phyloP scores from a whole-genome alignment of 2,113 vertebrate species.

The Cromileptes altivelis region DNA sequence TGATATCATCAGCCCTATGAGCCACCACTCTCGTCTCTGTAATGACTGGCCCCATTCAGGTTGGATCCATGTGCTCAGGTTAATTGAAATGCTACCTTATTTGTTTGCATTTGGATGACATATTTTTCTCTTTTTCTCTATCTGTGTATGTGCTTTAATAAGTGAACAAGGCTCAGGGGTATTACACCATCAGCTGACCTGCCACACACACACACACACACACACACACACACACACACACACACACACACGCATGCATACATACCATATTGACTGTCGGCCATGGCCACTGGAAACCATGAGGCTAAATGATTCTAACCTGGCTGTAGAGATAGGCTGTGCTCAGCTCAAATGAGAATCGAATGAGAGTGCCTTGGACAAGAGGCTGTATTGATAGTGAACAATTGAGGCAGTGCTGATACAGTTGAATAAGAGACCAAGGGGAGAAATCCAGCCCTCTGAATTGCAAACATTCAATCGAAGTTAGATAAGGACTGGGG shows the following conservation, averaged over 20 bases:
- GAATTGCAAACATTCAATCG: slow-evolving; percentile 22
- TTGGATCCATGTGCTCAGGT: slow-evolving; percentile 22
- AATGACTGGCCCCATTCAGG: slow-evolving; percentile 60
- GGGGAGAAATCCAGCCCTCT: slow-evolving; percentile 21
- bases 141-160: slow-evolving; percentile 34
- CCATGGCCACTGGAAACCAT: slow-evolving; percentile 36
- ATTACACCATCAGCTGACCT: slow-evolving; percentile 20
- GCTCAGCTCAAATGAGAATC: slow-evolving; percentile 29
- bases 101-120: slow-evolving; percentile 28
- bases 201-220: slow-evolving; percentile 11
- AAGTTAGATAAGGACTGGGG: slow-evolving; percentile 21
- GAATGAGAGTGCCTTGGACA: slow-evolving; percentile 32
- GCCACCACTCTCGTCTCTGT: slow-evolving; percentile 64
- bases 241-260: slow-evolving; percentile 1
- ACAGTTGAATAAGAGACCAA: slow-evolving; percentile 36
- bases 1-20: slow-evolving; percentile 78
- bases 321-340: slow-evolving; percentile 42
- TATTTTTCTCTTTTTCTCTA: background rate
- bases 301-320: slow-evolving; percentile 54
- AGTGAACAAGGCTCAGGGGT: slow-evolving; percentile 19
- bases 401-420: slow-evolving; percentile 37
- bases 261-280: slow-evolving; percentile 36
- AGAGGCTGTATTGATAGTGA: slow-evolving; percentile 25
- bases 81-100: slow-evolving; percentile 37
- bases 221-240: slow-evolving; percentile 10